Evolutionary conservation across 2,888 invertebrate genomes (phyloP).

Genomic region (Tachystola acroxantha): DNA sequence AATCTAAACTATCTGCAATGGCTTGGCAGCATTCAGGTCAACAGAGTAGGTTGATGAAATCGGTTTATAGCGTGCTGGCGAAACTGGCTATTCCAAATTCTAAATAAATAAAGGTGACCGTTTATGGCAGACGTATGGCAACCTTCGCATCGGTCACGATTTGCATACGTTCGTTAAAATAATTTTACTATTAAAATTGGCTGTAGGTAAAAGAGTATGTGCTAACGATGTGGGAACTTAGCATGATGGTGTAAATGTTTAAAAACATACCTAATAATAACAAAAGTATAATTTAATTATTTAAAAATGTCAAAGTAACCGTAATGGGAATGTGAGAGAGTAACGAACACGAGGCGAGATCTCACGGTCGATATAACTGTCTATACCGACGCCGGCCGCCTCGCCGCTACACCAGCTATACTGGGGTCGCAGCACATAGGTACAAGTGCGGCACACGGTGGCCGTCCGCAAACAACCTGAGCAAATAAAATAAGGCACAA

Average conservation of each 20-base stretch:
- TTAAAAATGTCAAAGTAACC: slow-evolving; percentile 1
- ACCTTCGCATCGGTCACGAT: slow-evolving; percentile 15
- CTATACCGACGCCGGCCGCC: slow-evolving; percentile 21
- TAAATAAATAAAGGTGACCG: slow-evolving; percentile 14
- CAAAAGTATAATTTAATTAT: not conserved
- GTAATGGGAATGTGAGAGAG: slow-evolving; percentile 11
- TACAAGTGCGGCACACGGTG: slow-evolving; percentile 7
- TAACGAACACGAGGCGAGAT: slow-evolving; percentile 23
- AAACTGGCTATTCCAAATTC: slow-evolving; percentile 19
- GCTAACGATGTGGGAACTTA: not conserved
- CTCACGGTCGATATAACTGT: slow-evolving; percentile 38
- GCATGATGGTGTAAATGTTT: not conserved
- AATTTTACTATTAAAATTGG: not conserved
- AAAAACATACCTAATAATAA: too few species aligned
- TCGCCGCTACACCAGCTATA: slow-evolving; percentile 15
- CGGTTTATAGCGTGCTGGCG: slow-evolving; percentile 19
- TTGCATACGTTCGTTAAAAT: slow-evolving; percentile 20
- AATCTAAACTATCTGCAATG: not conserved
- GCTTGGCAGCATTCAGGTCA: slow-evolving; percentile 18
- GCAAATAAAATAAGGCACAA: not conserved
- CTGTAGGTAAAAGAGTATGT: not conserved
- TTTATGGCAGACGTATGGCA: slow-evolving; percentile 1
- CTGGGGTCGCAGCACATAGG: too few species aligned
- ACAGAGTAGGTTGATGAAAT: slow-evolving; percentile 19
- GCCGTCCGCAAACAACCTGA: slow-evolving; percentile 7